A percentile compares a stretch with the other conserved stretches of the same genome.
phyloP scores from a whole-genome alignment of 2,113 vertebrate species.

The Toxostoma redivivum region DNA sequence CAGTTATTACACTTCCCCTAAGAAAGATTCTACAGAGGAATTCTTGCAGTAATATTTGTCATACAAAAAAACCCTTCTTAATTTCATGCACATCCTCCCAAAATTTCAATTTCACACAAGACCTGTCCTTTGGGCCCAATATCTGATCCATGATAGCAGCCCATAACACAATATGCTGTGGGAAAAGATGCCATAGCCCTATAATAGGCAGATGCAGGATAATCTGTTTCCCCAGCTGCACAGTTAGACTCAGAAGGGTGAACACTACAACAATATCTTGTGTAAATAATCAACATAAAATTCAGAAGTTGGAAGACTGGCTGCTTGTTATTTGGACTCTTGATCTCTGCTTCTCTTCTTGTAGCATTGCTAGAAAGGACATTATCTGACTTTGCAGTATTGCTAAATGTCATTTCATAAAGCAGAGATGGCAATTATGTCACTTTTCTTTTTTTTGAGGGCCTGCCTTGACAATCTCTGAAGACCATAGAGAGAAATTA shows the following conservation, averaged over 20 bases:
- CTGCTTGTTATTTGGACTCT: not conserved
- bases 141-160: not conserved
- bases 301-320: not conserved
- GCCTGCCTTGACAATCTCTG: not conserved
- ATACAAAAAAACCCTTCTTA: not conserved
- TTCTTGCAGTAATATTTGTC: not conserved
- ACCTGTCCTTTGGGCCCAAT: not conserved
- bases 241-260: not conserved
- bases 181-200: not conserved
- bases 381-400: not conserved
- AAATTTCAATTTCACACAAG: not conserved
- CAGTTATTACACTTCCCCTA: not conserved
- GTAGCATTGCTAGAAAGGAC: not conserved
- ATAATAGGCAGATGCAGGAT: not conserved
- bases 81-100: not conserved
- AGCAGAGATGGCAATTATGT: not conserved
- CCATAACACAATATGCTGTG: not conserved
- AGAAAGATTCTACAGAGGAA: not conserved
- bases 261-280: not conserved
- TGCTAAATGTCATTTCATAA: not conserved
- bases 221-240: not conserved
- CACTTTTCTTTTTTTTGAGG: not conserved
- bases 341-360: not conserved
- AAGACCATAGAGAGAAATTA: not conserved
- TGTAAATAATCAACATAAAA: not conserved